These are phyloP conservation scores for Drosophila algonquin DNA, from an alignment of 2,888 invertebrate genomes.

Conservation along the genomic window DNA sequence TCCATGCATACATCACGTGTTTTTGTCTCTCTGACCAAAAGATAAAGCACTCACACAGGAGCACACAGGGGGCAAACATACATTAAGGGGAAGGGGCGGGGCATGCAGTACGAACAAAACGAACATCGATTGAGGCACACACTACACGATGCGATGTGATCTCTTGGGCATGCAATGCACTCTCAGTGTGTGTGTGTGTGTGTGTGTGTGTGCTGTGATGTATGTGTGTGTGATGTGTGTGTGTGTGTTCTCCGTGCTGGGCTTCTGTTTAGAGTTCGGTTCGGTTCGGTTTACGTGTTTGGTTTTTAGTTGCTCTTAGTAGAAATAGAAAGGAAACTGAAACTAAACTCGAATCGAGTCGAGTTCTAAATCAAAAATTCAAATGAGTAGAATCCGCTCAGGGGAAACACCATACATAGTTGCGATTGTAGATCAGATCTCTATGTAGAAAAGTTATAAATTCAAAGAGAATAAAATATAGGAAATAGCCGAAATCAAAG, in stretches of 20 bases:
- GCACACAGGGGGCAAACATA: background rate
- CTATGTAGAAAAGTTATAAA: slow-evolving; percentile 38
- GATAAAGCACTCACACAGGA: slow-evolving; percentile 15
- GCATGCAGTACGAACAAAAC: slow-evolving; percentile 34
- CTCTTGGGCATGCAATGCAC: slow-evolving; percentile 21
- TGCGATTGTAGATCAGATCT: slow-evolving; percentile 28
- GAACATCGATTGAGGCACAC: slow-evolving; percentile 20
- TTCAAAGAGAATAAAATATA: slow-evolving; percentile 37
- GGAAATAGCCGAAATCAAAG: slow-evolving; percentile 42
- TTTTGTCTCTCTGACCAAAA: background rate
- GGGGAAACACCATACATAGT: slow-evolving; percentile 32
- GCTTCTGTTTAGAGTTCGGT: slow-evolving; percentile 47
- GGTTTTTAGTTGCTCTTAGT: slow-evolving; percentile 70
- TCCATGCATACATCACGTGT: slow-evolving; percentile 4
- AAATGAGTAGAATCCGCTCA: slow-evolving; percentile 20
- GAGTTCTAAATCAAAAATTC: slow-evolving; percentile 43
- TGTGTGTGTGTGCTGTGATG: too few species aligned
- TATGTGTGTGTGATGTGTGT: too few species aligned
- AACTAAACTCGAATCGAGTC: slow-evolving; percentile 28
- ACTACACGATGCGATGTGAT: slow-evolving; percentile 35
- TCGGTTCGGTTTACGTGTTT: slow-evolving; percentile 66
- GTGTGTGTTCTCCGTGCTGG: slow-evolving; percentile 28
- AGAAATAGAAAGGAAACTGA: slow-evolving; percentile 42
- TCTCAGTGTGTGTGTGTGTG: background rate
- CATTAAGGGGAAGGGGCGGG: background rate